Evolutionary conservation across 2,797 vertebrate species (phyloP).

Genomic region (Cygnus olor): DNA sequence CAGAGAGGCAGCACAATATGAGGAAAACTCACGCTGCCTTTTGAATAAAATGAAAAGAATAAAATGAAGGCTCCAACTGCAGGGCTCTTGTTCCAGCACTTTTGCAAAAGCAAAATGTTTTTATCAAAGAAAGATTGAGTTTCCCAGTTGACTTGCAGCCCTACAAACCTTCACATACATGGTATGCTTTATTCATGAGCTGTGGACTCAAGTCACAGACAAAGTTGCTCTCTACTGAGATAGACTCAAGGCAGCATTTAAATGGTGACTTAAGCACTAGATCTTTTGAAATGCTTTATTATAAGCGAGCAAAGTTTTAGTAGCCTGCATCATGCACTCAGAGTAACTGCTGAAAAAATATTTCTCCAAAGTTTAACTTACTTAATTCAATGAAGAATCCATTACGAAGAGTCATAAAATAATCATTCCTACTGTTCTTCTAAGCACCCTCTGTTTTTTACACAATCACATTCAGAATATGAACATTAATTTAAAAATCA

Average conservation of each 20-base stretch:
- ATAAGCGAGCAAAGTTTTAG: not conserved
- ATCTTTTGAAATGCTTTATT: not conserved
- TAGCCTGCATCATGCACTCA: not conserved
- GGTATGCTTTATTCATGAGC: slow-evolving; percentile 24
- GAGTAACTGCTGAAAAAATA: not conserved
- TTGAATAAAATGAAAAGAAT: not conserved
- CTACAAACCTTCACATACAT: not conserved
- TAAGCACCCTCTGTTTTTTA: not conserved
- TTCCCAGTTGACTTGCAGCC: not conserved
- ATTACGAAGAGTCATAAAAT: not conserved
- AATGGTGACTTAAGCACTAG: not conserved
- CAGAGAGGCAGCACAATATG: not conserved
- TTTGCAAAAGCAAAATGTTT: not conserved
- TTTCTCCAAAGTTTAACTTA: not conserved
- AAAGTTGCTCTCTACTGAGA: not conserved
- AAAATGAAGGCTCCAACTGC: not conserved
- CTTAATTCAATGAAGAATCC: not conserved
- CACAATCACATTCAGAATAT: not conserved
- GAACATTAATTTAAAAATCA: not conserved
- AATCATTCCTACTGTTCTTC: not conserved
- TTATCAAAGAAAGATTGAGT: not conserved
- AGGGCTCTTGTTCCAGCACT: not conserved
- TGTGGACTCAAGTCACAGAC: not conserved
- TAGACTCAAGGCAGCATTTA: not conserved
- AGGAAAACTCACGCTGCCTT: not conserved